phyloP scores from a whole-genome alignment of 2,888 invertebrate genomes.

The Bruchidius siliquastri region DNA sequence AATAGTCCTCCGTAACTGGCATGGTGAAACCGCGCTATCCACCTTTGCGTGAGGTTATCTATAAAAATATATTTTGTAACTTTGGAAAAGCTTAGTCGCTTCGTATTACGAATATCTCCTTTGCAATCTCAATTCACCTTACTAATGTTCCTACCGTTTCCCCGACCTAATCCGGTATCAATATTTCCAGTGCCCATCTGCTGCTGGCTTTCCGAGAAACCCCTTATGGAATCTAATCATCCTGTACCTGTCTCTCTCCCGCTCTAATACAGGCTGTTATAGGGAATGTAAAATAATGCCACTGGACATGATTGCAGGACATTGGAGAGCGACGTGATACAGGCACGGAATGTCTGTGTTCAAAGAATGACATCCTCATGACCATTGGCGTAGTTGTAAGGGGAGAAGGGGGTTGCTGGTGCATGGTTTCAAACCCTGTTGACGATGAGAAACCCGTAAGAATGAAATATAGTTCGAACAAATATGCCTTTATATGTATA shows the following conservation, averaged over 20 bases:
- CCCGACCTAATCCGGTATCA: slow-evolving; percentile 1
- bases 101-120: too few relatives aligned
- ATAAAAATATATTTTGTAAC: too few relatives aligned
- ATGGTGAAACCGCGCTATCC: too few relatives aligned
- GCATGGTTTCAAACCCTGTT: too few relatives aligned
- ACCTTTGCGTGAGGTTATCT: too few relatives aligned
- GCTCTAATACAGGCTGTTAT: slow-evolving; percentile 17
- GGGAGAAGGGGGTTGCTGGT: too few relatives aligned
- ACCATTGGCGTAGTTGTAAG: slow-evolving; percentile 3
- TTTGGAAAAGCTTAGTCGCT: too few relatives aligned
- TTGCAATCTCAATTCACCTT: background rate
- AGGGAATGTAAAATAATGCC: slow-evolving; percentile 33
- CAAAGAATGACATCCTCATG: background rate
- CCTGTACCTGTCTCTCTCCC: slow-evolving; percentile 10
- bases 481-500: too few relatives aligned
- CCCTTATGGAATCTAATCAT: slow-evolving; percentile 19
- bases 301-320: slow-evolving; percentile 28
- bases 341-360: slow-evolving; percentile 19
- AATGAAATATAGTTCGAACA: too few relatives aligned
- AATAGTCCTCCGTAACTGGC: too few relatives aligned
- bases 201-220: background rate
- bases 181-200: slow-evolving; percentile 14
- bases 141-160: background rate
- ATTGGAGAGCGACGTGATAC: slow-evolving; percentile 29
- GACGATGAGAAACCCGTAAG: too few relatives aligned